Conservation (phyloP, 2,797 vertebrate species). For the Glossophaga mutica region DNA sequence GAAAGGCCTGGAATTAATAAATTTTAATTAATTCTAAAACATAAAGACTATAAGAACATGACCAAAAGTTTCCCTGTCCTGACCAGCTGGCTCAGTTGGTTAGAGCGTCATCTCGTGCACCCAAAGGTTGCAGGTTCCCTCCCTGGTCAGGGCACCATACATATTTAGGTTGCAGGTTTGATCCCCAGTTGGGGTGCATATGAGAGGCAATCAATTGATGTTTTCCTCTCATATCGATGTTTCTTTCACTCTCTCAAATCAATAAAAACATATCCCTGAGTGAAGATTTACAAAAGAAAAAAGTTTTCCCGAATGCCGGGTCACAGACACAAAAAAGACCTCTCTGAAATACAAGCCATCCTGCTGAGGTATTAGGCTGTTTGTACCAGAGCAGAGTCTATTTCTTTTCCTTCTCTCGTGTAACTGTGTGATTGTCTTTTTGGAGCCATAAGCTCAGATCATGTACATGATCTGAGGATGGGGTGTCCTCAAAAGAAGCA, state of each 20-base stretch:
- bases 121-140: neutral
- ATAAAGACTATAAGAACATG: neutral
- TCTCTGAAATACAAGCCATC: neutral
- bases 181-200: neutral
- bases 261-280: neutral
- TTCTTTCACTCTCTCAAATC: neutral
- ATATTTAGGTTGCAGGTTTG: neutral
- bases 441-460: neutral
- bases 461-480: neutral
- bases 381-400: neutral
- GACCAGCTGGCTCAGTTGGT: neutral
- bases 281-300: neutral
- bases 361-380: neutral
- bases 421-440: neutral
- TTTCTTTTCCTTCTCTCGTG: neutral
- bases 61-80: neutral
- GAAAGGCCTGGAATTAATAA: neutral
- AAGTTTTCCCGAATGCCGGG: neutral
- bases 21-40: neutral
- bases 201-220: neutral
- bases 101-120: neutral
- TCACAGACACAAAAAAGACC: neutral
- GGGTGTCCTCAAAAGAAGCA: neutral
- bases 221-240: neutral
- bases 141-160: neutral